These are phyloP conservation scores for Picus viridis DNA, from an alignment of 2,797 vertebrate genomes.

Conservation along the genomic window DNA sequence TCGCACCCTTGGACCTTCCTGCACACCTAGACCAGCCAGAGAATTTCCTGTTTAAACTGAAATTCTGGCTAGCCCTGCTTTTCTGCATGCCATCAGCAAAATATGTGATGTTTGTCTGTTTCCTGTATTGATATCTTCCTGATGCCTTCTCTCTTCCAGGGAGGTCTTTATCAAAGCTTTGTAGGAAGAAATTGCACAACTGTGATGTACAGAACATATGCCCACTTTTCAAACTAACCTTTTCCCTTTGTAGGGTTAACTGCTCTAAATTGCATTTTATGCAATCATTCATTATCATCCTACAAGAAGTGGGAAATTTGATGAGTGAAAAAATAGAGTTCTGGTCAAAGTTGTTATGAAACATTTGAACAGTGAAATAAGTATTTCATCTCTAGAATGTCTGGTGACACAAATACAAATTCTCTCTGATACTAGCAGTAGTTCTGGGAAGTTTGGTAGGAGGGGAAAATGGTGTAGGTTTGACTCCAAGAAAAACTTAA, in stretches of 20 bases:
- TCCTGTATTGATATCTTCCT: not conserved
- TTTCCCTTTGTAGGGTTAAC: not conserved
- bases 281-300: not conserved
- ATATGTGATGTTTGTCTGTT: not conserved
- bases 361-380: not conserved
- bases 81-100: not conserved
- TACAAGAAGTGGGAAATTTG: not conserved
- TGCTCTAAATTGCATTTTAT: not conserved
- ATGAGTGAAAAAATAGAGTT: not conserved
- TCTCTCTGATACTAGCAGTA: not conserved
- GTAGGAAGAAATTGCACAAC: not conserved
- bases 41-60: constrained; percentile 23
- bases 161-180: not conserved
- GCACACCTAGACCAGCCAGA: not conserved
- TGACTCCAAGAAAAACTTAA: not conserved
- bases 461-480: not conserved
- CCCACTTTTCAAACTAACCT: not conserved
- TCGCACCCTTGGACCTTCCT: not conserved
- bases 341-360: not conserved
- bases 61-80: not conserved
- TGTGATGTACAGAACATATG: not conserved
- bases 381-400: not conserved
- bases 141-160: not conserved
- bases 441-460: not conserved
- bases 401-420: not conserved